Evolutionary conservation across 2,888 invertebrate genomes (phyloP), one percentile per base, ranked within the genome.

Genomic region (Alentia gelatinosa): DNA sequence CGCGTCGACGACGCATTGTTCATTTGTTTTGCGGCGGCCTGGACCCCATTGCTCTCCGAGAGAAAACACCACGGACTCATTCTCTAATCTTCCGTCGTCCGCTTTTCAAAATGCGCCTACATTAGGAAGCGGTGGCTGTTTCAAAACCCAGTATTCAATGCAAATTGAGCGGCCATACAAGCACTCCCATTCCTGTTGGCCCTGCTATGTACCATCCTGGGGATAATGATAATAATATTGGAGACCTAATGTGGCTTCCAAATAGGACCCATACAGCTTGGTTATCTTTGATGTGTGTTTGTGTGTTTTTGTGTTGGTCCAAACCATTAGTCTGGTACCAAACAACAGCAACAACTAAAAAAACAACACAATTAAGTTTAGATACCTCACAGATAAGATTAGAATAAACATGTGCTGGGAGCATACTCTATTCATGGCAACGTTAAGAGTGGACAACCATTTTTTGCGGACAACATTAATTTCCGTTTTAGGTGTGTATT

Each of bases 31-130:
- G 37, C 23, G 37, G 1, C 39, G 19, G 9, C 79, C 68, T 74
- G 47, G 47, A 47, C 9, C 9, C 79, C 35, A 79, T 35, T 39
- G 79, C 1, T 33, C n/a, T 26, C 37, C n/a, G 12, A 19, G 79
- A 26, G 37, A 79, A 79, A 79, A 79, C 26, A 39, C 19, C 39
- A 79, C 79, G n/a, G 19, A 7, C 39, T 35, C 35, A 35, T 79
- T 79, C 79, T 79, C 79, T 79, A 79, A 79, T 79, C 79, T 79
- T 79, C 39, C 37, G 15, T 35, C 79, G 39, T 39, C 79, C 35
- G 37, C n/a, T 79, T 56, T n/a, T n/a, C n/a, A 30, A 74, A 74
- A 74, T 33, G 74, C 74, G 26, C 74, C 12, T 33, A 15, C 74
- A 74, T 74, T 74, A 74, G 56, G 56, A 56, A 12, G 56, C 56